Conservation (phyloP, 2,113 vertebrate species). For the Micronisus gabar region DNA sequence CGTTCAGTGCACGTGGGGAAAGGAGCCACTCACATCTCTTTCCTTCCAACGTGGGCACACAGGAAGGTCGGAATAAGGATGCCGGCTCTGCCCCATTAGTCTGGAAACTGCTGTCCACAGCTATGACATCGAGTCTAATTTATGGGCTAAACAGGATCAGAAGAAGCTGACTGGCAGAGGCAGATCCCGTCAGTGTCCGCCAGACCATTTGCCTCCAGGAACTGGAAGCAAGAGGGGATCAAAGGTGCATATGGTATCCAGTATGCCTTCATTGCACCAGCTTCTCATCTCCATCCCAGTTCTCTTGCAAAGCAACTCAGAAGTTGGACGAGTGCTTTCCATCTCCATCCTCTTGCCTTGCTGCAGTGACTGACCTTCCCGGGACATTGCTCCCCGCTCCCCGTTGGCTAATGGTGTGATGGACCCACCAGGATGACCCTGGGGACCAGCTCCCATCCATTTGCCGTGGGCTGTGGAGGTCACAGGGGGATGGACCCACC, state of each 20-base stretch:
- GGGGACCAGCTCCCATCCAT: neutral
- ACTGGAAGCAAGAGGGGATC: neutral
- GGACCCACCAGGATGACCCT: neutral
- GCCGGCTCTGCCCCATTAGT: neutral
- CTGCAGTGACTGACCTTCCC: neutral
- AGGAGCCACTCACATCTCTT: neutral
- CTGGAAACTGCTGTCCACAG: neutral
- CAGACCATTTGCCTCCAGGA: neutral
- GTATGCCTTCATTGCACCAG: neutral
- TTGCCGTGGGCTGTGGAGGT: neutral
- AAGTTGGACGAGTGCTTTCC: neutral
- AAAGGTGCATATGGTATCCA: neutral
- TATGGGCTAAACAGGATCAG: neutral
- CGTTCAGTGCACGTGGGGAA: accelerated
- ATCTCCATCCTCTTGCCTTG: neutral
- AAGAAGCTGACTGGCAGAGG: neutral
- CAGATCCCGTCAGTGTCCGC: neutral
- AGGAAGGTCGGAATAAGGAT: neutral
- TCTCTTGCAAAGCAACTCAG: neutral
- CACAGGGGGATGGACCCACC: accelerated
- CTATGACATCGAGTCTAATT: neutral
- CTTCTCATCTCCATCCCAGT: neutral
- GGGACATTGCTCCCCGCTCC: neutral
- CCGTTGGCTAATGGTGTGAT: neutral
- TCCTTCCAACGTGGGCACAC: neutral